Base-by-base conservation (phyloP, 2,113 vertebrate genomes). In the Eclectus roratus region DNA sequence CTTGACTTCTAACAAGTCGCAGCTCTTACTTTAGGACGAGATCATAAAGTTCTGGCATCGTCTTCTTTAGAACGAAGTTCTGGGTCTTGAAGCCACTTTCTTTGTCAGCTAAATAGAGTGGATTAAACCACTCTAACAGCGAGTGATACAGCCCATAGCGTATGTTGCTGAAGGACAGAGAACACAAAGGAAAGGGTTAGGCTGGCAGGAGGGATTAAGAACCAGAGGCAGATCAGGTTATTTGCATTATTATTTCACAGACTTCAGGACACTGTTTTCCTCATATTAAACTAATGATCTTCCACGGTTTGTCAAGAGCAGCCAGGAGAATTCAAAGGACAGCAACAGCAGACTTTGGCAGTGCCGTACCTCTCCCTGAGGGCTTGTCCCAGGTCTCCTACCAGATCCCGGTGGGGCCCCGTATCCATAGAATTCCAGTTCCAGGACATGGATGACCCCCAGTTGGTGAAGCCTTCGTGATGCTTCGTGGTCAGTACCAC, bases 391-490 rank as follows among this genome's bases (percentile, higher is more conserved):
- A 99, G 94, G 81, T 99, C 99, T 80, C 97, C 99, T 13, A 99
- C 99, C 1, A 99, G 96, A 80, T 99, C 99, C 17, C 98, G 98
- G 94, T 99, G 98, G 14, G 99, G 99, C 9, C 99, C 99, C 0
- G 88, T 96, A 37, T 99, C 98, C 76, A 99, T 39, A 5, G 99
- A 98, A 89, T 99, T 99, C 99, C 99, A 99, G 97, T 99, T 99
- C 99, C 99, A 99, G 71, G 99, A 99, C 66, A 98, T 93, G 0
- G 98, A 86, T 0, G 99, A 99, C 0, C 86, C 97, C 99, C 99
- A 99, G 97, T 99, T 99, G 50, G 99, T 99, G 86, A 99, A 99
- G 46, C 99, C 99, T 95, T 99, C 99, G 0, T 99, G 99, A 83
- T 99, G 99, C 92, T 99, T 99, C 2, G 98, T 91, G 3, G 99